Percentiles rank a stretch among this genome's conserved stretches.
Conservation (phyloP, 2,113 vertebrate genomes). For the Cyanoderma ruficeps region DNA sequence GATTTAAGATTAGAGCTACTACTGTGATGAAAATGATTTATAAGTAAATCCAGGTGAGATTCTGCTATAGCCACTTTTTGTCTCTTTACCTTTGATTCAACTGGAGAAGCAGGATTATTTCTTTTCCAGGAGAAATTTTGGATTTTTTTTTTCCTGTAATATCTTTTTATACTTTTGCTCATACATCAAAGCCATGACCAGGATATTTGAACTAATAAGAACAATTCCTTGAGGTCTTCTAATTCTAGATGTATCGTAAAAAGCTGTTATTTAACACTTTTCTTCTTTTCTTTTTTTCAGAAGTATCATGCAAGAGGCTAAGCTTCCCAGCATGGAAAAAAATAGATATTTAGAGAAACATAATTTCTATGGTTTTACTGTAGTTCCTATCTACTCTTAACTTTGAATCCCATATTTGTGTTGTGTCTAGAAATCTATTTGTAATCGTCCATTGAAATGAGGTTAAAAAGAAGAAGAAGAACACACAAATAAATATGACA, state of each 20-base stretch:
- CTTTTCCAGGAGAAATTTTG: neutral
- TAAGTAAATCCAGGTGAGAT: neutral
- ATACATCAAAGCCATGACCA: accelerated
- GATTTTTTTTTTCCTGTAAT: neutral
- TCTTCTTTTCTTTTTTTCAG: accelerated
- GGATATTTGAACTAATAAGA: neutral
- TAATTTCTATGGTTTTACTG: neutral
- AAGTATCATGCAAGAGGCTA: accelerated
- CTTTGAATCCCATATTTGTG: neutral
- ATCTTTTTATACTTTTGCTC: neutral
- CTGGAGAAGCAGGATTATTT: neutral
- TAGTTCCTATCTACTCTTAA: neutral
- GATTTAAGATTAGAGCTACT: neutral
- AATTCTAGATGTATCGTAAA: neutral
- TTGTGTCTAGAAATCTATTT: neutral
- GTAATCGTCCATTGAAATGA: neutral
- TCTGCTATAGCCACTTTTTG: neutral
- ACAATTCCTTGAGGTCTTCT: neutral
- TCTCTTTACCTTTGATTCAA: neutral
- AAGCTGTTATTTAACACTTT: neutral
- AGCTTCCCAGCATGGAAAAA: neutral
- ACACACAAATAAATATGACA: neutral
- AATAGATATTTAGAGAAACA: neutral
- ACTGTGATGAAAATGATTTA: neutral
- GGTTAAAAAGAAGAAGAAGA: neutral